These are phyloP conservation scores for Hiodon tergisus DNA, from an alignment of 2,113 vertebrate genomes.

Conservation along the genomic window DNA sequence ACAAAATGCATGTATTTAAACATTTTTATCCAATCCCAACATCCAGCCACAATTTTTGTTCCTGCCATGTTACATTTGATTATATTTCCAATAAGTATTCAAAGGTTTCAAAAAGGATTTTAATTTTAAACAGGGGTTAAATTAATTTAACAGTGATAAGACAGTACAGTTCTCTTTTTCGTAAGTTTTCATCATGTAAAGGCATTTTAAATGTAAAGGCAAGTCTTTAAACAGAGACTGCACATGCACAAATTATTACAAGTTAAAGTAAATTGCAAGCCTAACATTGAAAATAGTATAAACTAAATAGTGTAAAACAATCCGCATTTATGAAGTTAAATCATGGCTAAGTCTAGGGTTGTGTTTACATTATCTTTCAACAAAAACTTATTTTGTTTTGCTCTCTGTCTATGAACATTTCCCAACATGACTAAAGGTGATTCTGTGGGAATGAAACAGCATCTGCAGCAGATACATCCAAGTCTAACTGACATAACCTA, in stretches of 20 bases:
- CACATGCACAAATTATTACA: background rate
- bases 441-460: no score
- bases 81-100: slow-evolving; percentile 3
- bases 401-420: no score
- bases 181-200: background rate
- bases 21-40: background rate
- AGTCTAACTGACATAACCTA: no score
- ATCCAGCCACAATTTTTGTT: background rate
- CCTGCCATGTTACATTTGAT: background rate
- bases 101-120: background rate
- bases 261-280: no score
- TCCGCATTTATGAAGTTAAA: no score
- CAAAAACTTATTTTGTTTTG: no score
- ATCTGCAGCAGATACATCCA: no score
- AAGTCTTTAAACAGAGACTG: slow-evolving; percentile 11
- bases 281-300: no score
- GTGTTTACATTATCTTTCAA: no score
- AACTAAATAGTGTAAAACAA: no score
- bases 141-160: background rate
- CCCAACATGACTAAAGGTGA: no score
- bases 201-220: slow-evolving; percentile 8
- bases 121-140: background rate
- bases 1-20: background rate
- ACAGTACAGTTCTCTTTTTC: background rate
- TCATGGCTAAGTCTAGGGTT: no score